Evolutionary conservation across 2,113 vertebrate species (phyloP), one percentile per base, ranked within the genome.

Genomic region (Taxidea taxus): DNA sequence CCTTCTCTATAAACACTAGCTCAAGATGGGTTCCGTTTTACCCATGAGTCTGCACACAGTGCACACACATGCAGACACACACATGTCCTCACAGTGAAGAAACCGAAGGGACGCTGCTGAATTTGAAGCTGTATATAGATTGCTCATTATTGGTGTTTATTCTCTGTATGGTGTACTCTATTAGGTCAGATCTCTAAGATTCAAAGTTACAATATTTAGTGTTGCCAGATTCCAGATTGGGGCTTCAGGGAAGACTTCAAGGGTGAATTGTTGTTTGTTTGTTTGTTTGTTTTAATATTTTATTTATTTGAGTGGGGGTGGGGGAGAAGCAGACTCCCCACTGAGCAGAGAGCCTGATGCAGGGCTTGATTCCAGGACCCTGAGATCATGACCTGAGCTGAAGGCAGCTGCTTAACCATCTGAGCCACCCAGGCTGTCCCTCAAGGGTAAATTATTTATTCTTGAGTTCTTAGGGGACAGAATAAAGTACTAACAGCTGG

Each of bases 401-500:
- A 66, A 66, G 31, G 62, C 62, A 66, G 62, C 34, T 6, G 6
- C 31, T 66, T 66, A 66, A 16, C 62, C 31, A 3, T 16, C 29
- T 66, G 6, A 34, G 62, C 14, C 62, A 66, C 62, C 31, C 62
- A 66, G 31, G 62, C 14, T 60, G 7, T 31, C 31, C 31, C 21
- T 94, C 49, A 58, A 77, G 60, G 14, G 31, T 51, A 12, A 89
- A 95, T 75, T 87, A 47, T 72, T 93, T 84, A 58, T 56, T 44
- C 70, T 68, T 70, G 49, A 64, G 51, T 62, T 85, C 80, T 90
- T 11, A 51, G 15, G 23, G 56, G 21, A 78, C 31, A 75, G 42
- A 89, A 85, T 47, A 90, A 95, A 95, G 47, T 72, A 77, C n/a
- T 49, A 64, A 51, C 66, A 91, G 90, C 66, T 70, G 85, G 80